Evolutionary conservation across 2,797 vertebrate species (phyloP).

Genomic region (Alca torda): DNA sequence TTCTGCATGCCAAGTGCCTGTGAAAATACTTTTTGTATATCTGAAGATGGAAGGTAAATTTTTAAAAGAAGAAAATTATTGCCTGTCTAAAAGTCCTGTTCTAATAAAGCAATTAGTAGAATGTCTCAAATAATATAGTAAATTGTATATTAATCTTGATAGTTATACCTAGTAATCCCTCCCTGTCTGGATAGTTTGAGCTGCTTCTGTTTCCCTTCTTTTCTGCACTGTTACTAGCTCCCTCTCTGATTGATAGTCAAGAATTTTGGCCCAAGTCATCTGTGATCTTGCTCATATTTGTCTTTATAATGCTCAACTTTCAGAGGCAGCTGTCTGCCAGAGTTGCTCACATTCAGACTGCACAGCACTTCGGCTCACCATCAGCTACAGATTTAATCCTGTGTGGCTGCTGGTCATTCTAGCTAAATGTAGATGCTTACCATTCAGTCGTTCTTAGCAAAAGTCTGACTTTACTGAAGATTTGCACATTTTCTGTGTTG

Average conservation of each 20-base stretch:
- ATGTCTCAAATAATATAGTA: neutral
- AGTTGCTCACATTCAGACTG: neutral
- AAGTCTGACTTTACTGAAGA: neutral
- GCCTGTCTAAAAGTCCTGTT: neutral
- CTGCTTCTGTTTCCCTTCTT: neutral
- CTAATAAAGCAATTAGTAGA: neutral
- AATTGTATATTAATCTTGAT: neutral
- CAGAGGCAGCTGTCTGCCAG: neutral
- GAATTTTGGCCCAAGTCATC: neutral
- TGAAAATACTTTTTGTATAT: neutral
- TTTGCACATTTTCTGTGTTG: neutral
- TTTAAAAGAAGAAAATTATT: neutral
- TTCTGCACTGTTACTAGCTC: neutral
- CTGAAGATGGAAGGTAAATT: neutral
- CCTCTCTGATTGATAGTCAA: neutral
- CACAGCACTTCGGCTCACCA: neutral
- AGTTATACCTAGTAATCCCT: neutral
- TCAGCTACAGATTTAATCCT: neutral
- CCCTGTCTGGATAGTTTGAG: neutral
- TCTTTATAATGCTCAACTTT: neutral
- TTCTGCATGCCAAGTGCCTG: neutral
- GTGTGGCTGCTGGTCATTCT: accelerated
- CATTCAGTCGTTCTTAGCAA: neutral
- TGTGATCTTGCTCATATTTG: neutral
- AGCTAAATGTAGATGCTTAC: neutral